These are phyloP conservation scores for Ethmia dodecea DNA, from an alignment of 2,888 invertebrate species.

Conservation along the genomic window DNA sequence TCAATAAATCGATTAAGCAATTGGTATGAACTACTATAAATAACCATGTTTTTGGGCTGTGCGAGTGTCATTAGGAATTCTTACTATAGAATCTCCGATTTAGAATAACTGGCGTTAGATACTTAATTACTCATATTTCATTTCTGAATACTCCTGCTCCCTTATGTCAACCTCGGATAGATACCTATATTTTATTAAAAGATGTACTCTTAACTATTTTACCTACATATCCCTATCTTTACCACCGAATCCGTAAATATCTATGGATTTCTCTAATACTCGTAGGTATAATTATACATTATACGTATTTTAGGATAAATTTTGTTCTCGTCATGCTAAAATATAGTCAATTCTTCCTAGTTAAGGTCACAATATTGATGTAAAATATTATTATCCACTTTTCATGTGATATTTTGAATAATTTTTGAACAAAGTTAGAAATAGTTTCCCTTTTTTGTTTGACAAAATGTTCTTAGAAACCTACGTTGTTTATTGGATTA, in stretches of 20 bases:
- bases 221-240: slow-evolving; percentile 47
- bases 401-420: slow-evolving; percentile 17
- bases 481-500: too few species aligned
- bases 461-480: too few species aligned
- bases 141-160: too few species aligned
- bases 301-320: slow-evolving; percentile 31
- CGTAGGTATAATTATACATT: slow-evolving; percentile 37
- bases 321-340: slow-evolving; percentile 61
- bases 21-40: too few species aligned
- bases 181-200: too few species aligned
- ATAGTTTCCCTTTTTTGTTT: too few species aligned
- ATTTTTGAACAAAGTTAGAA: too few species aligned
- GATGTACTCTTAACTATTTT: too few species aligned
- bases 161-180: too few species aligned
- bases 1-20: too few species aligned
- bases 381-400: slow-evolving; percentile 22
- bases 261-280: slow-evolving; percentile 51
- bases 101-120: slow-evolving; percentile 7
- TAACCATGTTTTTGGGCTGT: slow-evolving; percentile 29
- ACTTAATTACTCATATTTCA: slow-evolving; percentile 13
- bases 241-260: slow-evolving; percentile 57
- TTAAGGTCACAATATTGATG: slow-evolving; percentile 35
- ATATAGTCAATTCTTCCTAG: slow-evolving; percentile 56
- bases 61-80: slow-evolving; percentile 4
- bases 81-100: slow-evolving; percentile 21